Evolutionary conservation across 2,888 invertebrate genomes (phyloP).

Genomic region (Drosophila mercatorum): DNA sequence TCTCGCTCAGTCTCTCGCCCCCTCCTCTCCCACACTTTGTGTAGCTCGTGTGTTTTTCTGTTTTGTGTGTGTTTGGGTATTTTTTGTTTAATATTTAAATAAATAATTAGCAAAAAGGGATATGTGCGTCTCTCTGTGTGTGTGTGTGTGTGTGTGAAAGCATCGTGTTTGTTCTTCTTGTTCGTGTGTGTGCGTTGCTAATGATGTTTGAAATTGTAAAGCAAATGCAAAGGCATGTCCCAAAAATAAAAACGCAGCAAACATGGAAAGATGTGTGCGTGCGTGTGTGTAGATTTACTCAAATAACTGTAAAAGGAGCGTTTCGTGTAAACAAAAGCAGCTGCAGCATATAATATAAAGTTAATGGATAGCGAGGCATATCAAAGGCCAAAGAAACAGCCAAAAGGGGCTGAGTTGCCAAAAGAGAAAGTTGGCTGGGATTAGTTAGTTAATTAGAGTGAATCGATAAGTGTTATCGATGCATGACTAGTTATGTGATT

Average conservation of each 20-base stretch:
- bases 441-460: background rate
- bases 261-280: conserved; percentile 13
- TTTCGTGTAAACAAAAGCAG: conserved; percentile 15
- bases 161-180: conserved; percentile 41
- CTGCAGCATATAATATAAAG: conserved; percentile 19
- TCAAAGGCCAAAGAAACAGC: conserved; percentile 12
- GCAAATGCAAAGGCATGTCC: conserved; percentile 74
- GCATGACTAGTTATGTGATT: no score
- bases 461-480: background rate
- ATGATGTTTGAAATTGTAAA: conserved; percentile 83
- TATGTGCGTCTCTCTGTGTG: conserved; percentile 51
- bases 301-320: conserved; percentile 40
- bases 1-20: background rate
- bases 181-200: conserved; percentile 70
- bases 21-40: background rate
- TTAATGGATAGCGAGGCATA: conserved; percentile 13
- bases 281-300: conserved; percentile 5
- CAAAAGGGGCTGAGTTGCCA: background rate
- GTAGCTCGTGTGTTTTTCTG: conserved; percentile 17
- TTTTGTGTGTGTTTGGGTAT: conserved; percentile 63
- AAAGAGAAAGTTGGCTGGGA: background rate
- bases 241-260: conserved; percentile 56
- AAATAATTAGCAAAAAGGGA: conserved; percentile 84
- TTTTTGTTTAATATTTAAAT: conserved; percentile 84
- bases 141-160: conserved; percentile 55